Evolutionary conservation across 2,113 vertebrate genomes (phyloP).

Genomic region (Channa maculata): DNA sequence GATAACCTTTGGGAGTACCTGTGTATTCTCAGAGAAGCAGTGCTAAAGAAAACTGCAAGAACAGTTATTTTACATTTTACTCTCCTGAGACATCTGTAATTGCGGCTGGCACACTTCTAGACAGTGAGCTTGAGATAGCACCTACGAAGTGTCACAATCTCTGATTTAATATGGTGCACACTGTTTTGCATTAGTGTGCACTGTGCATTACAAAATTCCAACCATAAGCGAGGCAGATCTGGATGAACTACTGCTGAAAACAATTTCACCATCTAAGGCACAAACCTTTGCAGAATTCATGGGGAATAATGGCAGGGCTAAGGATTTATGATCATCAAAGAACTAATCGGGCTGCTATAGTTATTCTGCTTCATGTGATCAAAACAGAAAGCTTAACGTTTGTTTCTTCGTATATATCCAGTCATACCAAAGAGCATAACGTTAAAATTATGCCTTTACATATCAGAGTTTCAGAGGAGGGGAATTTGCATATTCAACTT

Average conservation of each 20-base stretch:
- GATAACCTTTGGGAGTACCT: neutral
- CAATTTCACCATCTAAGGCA: neutral
- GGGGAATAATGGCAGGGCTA: neutral
- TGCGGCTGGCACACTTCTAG: slow-evolving; percentile 30
- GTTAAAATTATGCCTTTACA: slow-evolving; percentile 30
- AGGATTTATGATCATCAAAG: slow-evolving; percentile 18
- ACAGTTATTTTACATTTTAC: slow-evolving; percentile 6
- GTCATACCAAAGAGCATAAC: slow-evolving; percentile 10
- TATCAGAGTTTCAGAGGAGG: slow-evolving; percentile 11
- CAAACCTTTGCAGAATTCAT: neutral
- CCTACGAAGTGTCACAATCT: slow-evolving; percentile 20
- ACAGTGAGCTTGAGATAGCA: slow-evolving; percentile 28
- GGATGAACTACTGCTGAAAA: neutral
- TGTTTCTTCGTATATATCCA: neutral
- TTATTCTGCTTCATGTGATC: slow-evolving; percentile 16
- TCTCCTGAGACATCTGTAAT: slow-evolving; percentile 45
- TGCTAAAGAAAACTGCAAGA: slow-evolving; percentile 1
- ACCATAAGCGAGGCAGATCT: slow-evolving; percentile 3
- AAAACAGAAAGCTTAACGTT: neutral
- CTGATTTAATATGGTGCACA: slow-evolving; percentile 3
- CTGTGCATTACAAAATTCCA: slow-evolving; percentile 7
- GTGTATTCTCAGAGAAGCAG: slow-evolving; percentile 14
- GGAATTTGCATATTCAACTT: slow-evolving; percentile 11
- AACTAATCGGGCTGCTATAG: neutral
- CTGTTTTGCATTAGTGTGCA: slow-evolving; percentile 10